These are phyloP conservation scores for Xiphophorus birchmanni DNA, from an alignment of 2,797 vertebrate species.

Conservation along the genomic window DNA sequence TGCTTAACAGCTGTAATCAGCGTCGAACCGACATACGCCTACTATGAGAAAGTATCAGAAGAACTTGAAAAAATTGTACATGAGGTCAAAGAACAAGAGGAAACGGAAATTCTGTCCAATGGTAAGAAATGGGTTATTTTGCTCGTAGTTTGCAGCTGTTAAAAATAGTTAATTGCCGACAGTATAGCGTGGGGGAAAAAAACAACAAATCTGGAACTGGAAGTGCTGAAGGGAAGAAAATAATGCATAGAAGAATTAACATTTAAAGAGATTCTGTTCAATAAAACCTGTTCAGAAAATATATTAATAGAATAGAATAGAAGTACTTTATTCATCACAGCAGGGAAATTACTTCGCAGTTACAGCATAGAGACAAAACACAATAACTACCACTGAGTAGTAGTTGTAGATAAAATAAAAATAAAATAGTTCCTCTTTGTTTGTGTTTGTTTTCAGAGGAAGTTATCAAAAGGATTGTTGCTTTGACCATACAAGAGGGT, in stretches of 20 bases:
- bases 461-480: slow-evolving; percentile 81
- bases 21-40: slow-evolving; percentile 69
- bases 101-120: slow-evolving; percentile 56
- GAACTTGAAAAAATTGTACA: slow-evolving; percentile 83
- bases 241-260: not conserved
- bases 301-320: not conserved
- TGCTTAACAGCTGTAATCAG: slow-evolving; percentile 57
- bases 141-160: not conserved
- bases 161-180: not conserved
- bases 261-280: not conserved
- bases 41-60: slow-evolving; percentile 81
- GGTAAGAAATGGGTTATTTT: slow-evolving; percentile 47
- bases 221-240: no score
- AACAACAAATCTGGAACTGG: not conserved
- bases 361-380: no score
- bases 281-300: not conserved
- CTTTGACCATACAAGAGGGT: slow-evolving; percentile 83
- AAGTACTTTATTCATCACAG: no score
- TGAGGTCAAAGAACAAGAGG: slow-evolving; percentile 77
- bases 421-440: not conserved
- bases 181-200: not conserved
- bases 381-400: no score
- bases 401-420: no score
- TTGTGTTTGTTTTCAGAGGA: slow-evolving; percentile 74
- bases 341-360: no score